These are phyloP conservation scores for Pandion haliaetus DNA, from an alignment of 2,113 vertebrate species.

Conservation along the genomic window DNA sequence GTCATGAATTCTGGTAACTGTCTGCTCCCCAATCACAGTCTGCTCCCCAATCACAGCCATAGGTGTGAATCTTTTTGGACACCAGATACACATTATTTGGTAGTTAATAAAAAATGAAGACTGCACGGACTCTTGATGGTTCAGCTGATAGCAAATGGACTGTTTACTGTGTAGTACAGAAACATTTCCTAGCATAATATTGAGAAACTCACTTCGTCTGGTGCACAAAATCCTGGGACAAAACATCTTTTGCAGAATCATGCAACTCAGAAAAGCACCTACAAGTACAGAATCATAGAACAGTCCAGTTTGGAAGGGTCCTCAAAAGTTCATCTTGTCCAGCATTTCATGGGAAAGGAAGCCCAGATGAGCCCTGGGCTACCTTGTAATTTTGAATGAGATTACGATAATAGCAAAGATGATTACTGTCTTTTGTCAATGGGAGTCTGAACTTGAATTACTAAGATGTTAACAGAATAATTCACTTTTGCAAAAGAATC, in stretches of 20 bases:
- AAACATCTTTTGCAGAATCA: not conserved
- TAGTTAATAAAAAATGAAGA: not conserved
- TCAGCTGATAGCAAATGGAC: not conserved
- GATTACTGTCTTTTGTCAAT: not conserved
- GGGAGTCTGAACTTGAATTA: not conserved
- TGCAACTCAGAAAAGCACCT: not conserved
- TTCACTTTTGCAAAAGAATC: not conserved
- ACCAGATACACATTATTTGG: not conserved
- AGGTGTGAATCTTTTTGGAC: not conserved
- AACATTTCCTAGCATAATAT: not conserved
- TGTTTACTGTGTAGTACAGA: not conserved
- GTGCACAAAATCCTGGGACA: not conserved
- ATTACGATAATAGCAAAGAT: not conserved
- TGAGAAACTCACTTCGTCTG: not conserved
- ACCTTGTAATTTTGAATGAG: not conserved
- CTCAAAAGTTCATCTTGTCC: not conserved
- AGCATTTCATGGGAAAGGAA: not conserved
- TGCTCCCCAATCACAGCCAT: not conserved
- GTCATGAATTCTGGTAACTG: not conserved
- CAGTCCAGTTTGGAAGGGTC: not conserved
- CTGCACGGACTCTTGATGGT: not conserved
- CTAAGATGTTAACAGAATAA: not conserved
- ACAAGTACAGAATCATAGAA: not conserved
- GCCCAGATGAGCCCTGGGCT: not conserved
- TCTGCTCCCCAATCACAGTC: not conserved